Conservation (phyloP, 2,888 invertebrate species). For the Watsonalla cultraria region DNA sequence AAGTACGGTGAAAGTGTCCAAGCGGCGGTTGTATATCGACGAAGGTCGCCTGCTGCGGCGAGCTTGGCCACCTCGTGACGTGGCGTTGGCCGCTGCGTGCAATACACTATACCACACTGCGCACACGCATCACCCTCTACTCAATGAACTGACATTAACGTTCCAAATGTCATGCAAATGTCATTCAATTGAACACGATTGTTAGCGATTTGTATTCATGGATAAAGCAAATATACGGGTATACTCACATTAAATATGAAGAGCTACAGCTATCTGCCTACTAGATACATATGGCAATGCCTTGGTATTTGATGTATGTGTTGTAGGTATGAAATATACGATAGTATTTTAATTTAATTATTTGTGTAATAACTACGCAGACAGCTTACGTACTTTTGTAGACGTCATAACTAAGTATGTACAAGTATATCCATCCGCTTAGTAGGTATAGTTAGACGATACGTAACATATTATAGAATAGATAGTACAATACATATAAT, state of each 20-base stretch:
- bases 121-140: constrained; percentile 29
- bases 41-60: constrained; percentile 47
- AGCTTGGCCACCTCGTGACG: constrained; percentile 16
- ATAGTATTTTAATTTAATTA: background rate
- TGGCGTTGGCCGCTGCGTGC: background rate
- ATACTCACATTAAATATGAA: background rate
- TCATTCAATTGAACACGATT: constrained; percentile 38
- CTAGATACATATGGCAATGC: background rate
- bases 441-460: too few relatives aligned
- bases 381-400: too few relatives aligned
- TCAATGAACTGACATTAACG: constrained; percentile 30
- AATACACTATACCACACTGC: constrained; percentile 9
- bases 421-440: too few relatives aligned
- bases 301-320: background rate
- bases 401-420: too few relatives aligned
- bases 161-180: constrained; percentile 64
- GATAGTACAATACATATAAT: too few relatives aligned
- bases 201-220: constrained; percentile 6
- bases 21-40: constrained; percentile 22
- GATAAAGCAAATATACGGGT: background rate
- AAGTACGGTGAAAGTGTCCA: constrained; percentile 64
- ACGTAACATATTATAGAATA: too few relatives aligned
- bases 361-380: background rate
- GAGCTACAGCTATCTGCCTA: too few relatives aligned
- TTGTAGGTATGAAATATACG: background rate